Base-by-base conservation (phyloP, 2,888 invertebrate genomes). In the Artemia sinica region DNA sequence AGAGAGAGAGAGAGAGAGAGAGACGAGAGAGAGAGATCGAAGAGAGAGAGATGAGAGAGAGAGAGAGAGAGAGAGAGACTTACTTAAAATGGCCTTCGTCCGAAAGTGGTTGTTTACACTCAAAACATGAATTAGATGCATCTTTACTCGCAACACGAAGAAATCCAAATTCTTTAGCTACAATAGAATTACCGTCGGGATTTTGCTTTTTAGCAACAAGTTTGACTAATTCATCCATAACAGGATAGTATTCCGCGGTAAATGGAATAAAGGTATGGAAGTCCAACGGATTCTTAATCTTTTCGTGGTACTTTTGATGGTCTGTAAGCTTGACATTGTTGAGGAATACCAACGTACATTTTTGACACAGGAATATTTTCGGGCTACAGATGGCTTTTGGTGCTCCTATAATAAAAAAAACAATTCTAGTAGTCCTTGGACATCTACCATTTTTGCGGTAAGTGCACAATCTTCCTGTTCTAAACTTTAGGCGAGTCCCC, bases 21-120 rank as follows among this genome's bases (percentile, higher is more conserved):
- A n/a, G n/a, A n/a, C n/a, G n/a, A n/a, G n/a, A n/a, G n/a, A n/a
- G n/a, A n/a, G n/a, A n/a, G n/a, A n/a, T n/a, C n/a, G n/a, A n/a
- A n/a, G n/a, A n/a, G n/a, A n/a, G n/a, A n/a, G n/a, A n/a, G n/a
- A n/a, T n/a, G n/a, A n/a, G n/a, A 28, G 28, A 28, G 28, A 58
- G 58, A 58, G 58, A n/a, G n/a, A 9, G 14, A 10, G 58, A 8
- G 18, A 58, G 58, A 58, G n/a, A n/a, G 8, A 8, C 58, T 14
- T 58, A 58, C 58, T 18, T 58, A 18, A 58, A 58, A 58, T 58
- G 58, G 8, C 58, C 58, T 18, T 58, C 58, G 14, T 58, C 18
- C 9, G 10, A 14, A n/a, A 58, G n/a, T 8, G 58, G 58, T 18
- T 58, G 14, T 9, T 58, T 58, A 18, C 58, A 58, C 9, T 58